These are phyloP conservation scores for Drosophila kikkawai DNA, from an alignment of 1,140 invertebrate genomes.

Conservation along the genomic window DNA sequence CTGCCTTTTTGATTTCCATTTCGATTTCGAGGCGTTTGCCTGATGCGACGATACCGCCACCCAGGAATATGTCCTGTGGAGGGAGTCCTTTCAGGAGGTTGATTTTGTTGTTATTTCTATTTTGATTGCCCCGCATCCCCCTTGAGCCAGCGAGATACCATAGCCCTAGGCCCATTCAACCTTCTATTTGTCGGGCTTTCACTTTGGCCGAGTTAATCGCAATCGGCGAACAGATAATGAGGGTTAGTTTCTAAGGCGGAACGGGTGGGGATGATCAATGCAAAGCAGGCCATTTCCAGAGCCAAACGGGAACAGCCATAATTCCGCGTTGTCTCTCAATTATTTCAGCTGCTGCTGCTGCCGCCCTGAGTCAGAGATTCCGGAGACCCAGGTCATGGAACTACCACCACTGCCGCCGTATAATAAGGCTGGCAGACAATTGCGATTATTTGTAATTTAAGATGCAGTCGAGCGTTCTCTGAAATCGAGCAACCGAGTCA, in stretches of 20 bases:
- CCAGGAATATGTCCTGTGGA: conserved; percentile 46
- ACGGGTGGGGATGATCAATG: conserved; percentile 42
- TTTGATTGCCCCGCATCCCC: conserved; percentile 41
- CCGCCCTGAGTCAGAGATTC: conserved; percentile 10
- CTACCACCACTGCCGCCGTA: conserved; percentile 29
- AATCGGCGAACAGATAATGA: conserved; percentile 72
- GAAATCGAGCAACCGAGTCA: conserved; percentile 70
- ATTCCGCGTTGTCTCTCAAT: conserved; percentile 81
- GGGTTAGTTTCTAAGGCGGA: conserved; percentile 49
- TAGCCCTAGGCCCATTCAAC: conserved; percentile 15
- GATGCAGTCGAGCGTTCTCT: conserved; percentile 80
- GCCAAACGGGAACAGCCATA: conserved; percentile 48
- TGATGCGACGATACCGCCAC: conserved; percentile 83
- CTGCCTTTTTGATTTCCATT: conserved; percentile 84
- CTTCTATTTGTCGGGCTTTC: conserved; percentile 71
- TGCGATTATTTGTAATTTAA: conserved; percentile 84
- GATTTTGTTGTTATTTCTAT: conserved; percentile 50
- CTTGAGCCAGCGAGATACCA: conserved; percentile 9
- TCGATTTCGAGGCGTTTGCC: conserved; percentile 84
- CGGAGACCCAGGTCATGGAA: conserved; percentile 15
- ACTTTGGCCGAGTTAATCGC: conserved; percentile 78
- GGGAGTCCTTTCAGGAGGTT: conserved; percentile 33
- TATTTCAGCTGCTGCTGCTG: conserved; percentile 79
- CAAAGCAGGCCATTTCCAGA: conserved; percentile 57
- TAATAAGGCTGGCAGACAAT: conserved; percentile 61